phyloP scores from a whole-genome alignment of 2,797 vertebrate genomes.

The Mionectes olivaceus region DNA sequence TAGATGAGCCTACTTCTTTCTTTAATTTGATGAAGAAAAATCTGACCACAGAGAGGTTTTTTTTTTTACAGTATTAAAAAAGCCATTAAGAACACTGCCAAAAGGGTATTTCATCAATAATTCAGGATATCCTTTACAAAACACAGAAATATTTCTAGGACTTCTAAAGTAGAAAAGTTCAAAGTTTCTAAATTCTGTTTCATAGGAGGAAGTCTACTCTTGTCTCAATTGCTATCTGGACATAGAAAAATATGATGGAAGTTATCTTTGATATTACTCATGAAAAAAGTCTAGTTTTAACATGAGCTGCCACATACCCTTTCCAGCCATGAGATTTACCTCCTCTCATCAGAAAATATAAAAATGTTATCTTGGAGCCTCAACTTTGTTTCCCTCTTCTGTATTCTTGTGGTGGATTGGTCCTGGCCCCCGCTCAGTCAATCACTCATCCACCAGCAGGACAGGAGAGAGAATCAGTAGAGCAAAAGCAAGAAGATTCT shows the following conservation, averaged over 20 bases:
- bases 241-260: not conserved
- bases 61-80: not conserved
- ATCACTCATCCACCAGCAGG: accelerated
- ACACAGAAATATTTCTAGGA: not conserved
- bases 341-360: not conserved
- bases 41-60: not conserved
- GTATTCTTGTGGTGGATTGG: not conserved
- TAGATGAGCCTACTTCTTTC: not conserved
- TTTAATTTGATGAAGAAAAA: slow-evolving; percentile 31
- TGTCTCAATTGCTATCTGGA: not conserved
- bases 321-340: not conserved
- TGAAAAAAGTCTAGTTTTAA: not conserved
- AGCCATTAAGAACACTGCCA: not conserved
- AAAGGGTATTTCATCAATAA: slow-evolving; percentile 53
- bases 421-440: accelerated
- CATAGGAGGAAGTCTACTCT: not conserved
- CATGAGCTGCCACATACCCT: not conserved
- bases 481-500: not conserved
- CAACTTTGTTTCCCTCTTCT: not conserved
- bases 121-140: slow-evolving; percentile 19
- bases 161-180: slow-evolving; percentile 2
- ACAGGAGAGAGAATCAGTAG: not conserved
- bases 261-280: not conserved
- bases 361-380: not conserved
- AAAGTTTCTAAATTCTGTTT: not conserved